A percentile compares a stretch with the other conserved stretches of the same genome.
These are phyloP conservation scores for Uloborus diversus DNA, from an alignment of 1,140 invertebrate species.

Conservation along the genomic window DNA sequence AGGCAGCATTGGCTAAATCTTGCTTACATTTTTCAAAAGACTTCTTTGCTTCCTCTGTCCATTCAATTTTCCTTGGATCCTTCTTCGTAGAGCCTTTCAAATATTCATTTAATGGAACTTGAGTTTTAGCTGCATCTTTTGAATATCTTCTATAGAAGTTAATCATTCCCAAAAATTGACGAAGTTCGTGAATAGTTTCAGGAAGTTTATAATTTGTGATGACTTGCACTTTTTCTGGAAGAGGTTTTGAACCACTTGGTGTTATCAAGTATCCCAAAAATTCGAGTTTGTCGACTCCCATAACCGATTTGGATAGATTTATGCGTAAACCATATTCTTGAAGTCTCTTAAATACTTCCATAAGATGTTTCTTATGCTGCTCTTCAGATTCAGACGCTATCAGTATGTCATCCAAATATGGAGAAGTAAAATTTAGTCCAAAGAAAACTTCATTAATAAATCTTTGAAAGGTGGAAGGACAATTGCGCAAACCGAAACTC, in stretches of 20 bases:
- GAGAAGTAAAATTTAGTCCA: slow-evolving; percentile 61
- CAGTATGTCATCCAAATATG: slow-evolving; percentile 70
- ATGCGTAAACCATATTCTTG: slow-evolving; percentile 26
- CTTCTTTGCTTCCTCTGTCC: slow-evolving; percentile 6
- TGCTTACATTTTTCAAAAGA: slow-evolving; percentile 2
- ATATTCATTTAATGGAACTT: slow-evolving; percentile 41
- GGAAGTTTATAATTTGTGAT: slow-evolving; percentile 61
- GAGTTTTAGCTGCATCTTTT: slow-evolving; percentile 56
- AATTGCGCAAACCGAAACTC: slow-evolving; percentile 61
- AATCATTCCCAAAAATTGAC: slow-evolving; percentile 52
- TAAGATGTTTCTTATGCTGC: slow-evolving; percentile 63
- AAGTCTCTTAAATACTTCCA: slow-evolving; percentile 52
- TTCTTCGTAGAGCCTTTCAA: slow-evolving; percentile 7
- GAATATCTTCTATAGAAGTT: slow-evolving; percentile 66
- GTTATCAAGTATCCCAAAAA: slow-evolving; percentile 47
- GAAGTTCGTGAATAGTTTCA: neutral
- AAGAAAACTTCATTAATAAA: slow-evolving; percentile 52
- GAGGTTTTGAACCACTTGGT: neutral
- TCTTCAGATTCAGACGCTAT: slow-evolving; percentile 63
- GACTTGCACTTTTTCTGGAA: slow-evolving; percentile 17
- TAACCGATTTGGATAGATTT: slow-evolving; percentile 19
- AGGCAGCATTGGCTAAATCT: neutral
- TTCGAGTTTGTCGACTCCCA: slow-evolving; percentile 12
- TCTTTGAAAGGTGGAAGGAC: slow-evolving; percentile 59
- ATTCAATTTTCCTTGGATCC: slow-evolving; percentile 5